Evolutionary conservation across 2,797 vertebrate genomes (phyloP), one percentile per base, ranked within the genome.

Genomic region (Neosilurus hyrtlii): DNA sequence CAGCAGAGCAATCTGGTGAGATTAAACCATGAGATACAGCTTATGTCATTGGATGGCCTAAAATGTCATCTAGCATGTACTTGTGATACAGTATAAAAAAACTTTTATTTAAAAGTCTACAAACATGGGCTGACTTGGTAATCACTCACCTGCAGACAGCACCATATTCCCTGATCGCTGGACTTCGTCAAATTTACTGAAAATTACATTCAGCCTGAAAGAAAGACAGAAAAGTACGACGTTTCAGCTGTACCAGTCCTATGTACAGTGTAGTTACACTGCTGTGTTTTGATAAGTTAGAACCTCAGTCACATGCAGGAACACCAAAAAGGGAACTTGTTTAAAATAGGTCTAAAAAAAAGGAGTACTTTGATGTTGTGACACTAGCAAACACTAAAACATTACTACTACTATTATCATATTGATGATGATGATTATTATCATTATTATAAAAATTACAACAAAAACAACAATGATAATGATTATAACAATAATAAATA

Each of bases 131-230:
- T 49, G 49, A 49, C 12, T 10, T 62, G 12, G 9, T 24, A 9
- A 56, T 65, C 65, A 93, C 96, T 96, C 89, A 99, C 97, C 97
- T 88, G 96, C 89, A 0, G 93, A 95, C 81, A 95, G 95, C 70
- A 98, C 95, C 97, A 99, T 99, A 91, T 94, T 95, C 88, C 97
- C 98, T 35, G 97, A 97, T 91, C 97, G 94, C 88, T 99, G 97
- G 35, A 99, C 97, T 86, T 98, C 97, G 70, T 99, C 97, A 0
- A 99, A 99, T 91, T 95, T 96, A 72, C 95, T 96, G 93, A 99
- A 99, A 93, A 99, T 98, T 89, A 98, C 96, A 92, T 98, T 98
- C 90, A 99, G 93, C 86, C 98, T 99, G 91, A 83, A 49, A 67
- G 1, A 26, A 70, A 65, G 12, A 71, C 7, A 68, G 10, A 81